Evolutionary conservation across 2,113 vertebrate species (phyloP).

Genomic region (Geococcyx californianus): DNA sequence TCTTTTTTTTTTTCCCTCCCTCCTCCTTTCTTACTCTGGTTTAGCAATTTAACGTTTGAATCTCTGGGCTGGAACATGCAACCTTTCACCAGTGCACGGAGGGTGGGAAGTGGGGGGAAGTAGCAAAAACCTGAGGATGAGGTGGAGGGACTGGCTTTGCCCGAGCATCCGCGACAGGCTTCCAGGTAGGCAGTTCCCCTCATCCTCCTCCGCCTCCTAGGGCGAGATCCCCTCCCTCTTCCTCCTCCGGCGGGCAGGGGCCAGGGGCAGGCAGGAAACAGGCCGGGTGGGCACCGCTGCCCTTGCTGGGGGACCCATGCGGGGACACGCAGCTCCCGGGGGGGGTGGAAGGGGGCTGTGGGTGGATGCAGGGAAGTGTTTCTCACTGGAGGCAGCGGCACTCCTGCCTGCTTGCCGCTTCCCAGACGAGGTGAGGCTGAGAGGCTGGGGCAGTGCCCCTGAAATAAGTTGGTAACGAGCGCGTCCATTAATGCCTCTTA

Average conservation of each 20-base stretch:
- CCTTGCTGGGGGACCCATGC: neutral
- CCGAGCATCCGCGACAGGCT: neutral
- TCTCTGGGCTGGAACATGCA: slow-evolving; percentile 20
- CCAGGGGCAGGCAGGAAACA: neutral
- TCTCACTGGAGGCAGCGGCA: neutral
- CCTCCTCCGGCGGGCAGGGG: neutral
- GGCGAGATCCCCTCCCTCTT: neutral
- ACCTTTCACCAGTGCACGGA: neutral
- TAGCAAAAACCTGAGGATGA: neutral
- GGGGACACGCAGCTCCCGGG: neutral
- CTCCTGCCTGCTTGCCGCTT: neutral
- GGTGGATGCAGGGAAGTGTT: neutral
- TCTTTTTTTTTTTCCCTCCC: neutral
- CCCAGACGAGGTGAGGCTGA: neutral
- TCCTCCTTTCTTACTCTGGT: neutral
- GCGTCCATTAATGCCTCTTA: neutral
- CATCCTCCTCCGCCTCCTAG: neutral
- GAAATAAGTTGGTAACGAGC: neutral
- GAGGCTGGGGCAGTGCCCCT: neutral
- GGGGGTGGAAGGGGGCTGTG: too few species aligned
- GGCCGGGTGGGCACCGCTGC: neutral
- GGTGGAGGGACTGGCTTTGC: neutral
- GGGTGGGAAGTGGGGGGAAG: neutral
- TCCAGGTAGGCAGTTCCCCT: slow-evolving; percentile 30
- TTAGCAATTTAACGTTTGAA: slow-evolving; percentile 32